Evolutionary conservation across 2,113 vertebrate genomes (phyloP).

Genomic region (Erythrocercus mccallii): DNA sequence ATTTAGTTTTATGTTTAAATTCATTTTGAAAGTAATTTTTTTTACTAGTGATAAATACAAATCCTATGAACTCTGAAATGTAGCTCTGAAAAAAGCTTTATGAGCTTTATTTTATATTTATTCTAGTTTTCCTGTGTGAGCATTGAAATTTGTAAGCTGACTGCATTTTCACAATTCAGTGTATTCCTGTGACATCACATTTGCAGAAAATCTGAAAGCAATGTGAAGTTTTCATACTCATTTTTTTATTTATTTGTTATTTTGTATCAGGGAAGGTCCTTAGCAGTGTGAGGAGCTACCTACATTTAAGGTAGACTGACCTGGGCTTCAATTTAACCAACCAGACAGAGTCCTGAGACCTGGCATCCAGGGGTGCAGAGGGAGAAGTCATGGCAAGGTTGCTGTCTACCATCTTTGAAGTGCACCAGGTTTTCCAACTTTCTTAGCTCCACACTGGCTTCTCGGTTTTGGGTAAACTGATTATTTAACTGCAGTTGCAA

Average conservation of each 20-base stretch:
- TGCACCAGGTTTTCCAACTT: background rate
- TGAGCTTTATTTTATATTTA: background rate
- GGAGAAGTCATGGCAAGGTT: background rate
- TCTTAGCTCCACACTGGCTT: background rate
- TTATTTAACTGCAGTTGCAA: background rate
- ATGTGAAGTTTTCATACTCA: background rate
- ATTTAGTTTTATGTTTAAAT: background rate
- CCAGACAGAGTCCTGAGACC: background rate
- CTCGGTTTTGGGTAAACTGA: background rate
- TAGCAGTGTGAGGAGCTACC: background rate
- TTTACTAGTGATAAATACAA: background rate
- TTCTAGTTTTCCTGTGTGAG: background rate
- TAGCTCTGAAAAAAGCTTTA: background rate
- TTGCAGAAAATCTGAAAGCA: background rate
- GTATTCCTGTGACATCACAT: background rate
- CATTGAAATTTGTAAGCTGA: background rate
- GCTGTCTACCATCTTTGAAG: background rate
- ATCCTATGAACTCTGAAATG: background rate
- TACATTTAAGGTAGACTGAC: background rate
- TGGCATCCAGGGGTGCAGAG: background rate
- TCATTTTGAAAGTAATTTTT: background rate
- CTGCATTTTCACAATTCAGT: background rate
- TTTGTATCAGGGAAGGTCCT: background rate
- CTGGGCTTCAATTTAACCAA: background rate
- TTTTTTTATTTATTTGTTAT: background rate